Evolutionary conservation across 2,113 vertebrate genomes (phyloP).

Genomic region (Chloebia gouldiae): DNA sequence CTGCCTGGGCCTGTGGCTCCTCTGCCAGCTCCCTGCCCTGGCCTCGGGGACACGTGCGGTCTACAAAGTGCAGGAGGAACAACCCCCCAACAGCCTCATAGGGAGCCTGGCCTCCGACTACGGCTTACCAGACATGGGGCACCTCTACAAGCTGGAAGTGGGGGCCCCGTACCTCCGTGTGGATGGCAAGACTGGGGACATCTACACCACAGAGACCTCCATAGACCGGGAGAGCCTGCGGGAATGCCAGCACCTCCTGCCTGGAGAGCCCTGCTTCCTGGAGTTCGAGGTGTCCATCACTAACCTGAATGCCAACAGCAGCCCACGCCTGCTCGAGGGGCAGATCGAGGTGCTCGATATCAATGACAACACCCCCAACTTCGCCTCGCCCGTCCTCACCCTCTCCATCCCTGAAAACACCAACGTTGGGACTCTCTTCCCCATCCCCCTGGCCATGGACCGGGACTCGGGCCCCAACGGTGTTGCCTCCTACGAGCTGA

Average conservation of each 20-base stretch:
- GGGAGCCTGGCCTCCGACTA: slow-evolving; percentile 91
- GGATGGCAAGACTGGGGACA: slow-evolving; percentile 93
- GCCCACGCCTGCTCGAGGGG: slow-evolving; percentile 90
- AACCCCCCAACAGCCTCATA: slow-evolving; percentile 91
- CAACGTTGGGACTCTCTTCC: slow-evolving; percentile 84
- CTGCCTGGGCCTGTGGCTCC: slow-evolving; percentile 71
- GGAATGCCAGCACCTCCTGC: slow-evolving; percentile 88
- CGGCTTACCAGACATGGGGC: slow-evolving; percentile 88
- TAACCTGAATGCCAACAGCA: slow-evolving; percentile 82
- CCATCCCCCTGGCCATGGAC: slow-evolving; percentile 90
- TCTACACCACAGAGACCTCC: slow-evolving; percentile 93
- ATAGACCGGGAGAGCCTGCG: slow-evolving; percentile 90
- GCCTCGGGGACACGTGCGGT: slow-evolving; percentile 69
- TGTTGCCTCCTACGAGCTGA: slow-evolving; percentile 89
- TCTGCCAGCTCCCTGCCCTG: slow-evolving; percentile 65
- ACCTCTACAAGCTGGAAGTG: slow-evolving; percentile 96
- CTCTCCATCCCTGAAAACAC: slow-evolving; percentile 95
- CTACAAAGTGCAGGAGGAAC: slow-evolving; percentile 89
- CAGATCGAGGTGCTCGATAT: slow-evolving; percentile 92
- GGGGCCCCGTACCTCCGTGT: slow-evolving; percentile 90
- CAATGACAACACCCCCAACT: slow-evolving; percentile 98
- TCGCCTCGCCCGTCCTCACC: slow-evolving; percentile 88
- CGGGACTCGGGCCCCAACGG: slow-evolving; percentile 87
- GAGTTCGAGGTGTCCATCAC: slow-evolving; percentile 98
- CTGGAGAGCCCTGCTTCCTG: slow-evolving; percentile 86